Evolutionary conservation across 1,140 invertebrate species (phyloP), one percentile per base, ranked within the genome.

Genomic region (Formica exsecta): DNA sequence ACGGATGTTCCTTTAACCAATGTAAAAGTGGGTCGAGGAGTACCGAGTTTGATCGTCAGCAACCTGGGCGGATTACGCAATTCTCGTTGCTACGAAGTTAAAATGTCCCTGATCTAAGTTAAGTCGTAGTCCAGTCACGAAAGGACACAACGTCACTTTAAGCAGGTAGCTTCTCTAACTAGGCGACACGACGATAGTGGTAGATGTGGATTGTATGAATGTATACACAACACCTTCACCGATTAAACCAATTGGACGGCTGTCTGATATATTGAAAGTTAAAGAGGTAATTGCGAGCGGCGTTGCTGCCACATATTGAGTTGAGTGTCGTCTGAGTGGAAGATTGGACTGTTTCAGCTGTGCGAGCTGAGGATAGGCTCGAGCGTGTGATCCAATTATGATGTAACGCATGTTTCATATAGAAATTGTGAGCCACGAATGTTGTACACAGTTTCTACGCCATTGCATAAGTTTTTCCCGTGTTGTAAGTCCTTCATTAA

Each of bases 281-380:
- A 92, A 91, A 92, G 86, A 91, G 91, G 88, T 92, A 93, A 93
- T 92, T 92, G 91, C 85, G 73, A 86, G 85, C 88, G 84, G 86
- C 80, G 74, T 90, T 85, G 84, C 86, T 87, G 89, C 86, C 81
- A 89, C 87, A 90, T 88, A 91, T 92, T 90, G 89, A 91, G 88
- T 85, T 85, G 91, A 93, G 92, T 93, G 90, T 92, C 89, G 92
- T 92, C 92, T 93, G 92, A 93, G 92, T 93, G 92, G 92, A 93
- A 93, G 91, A 93, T 93, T 93, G 92, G 92, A 90, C 88, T 85
- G 88, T 85, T 89, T 79, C 79, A 85, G 89, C 84, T 86, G 86
- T 66, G 87, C 79, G 83, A 61, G 87, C 86, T 79, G 87, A 71
- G 74, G 90, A 91, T 91, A 90, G 86, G 85, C 70, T 87, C 86